These are phyloP conservation scores for Coregonus suidteri DNA, from an alignment of 2,797 vertebrate species.

Conservation along the genomic window DNA sequence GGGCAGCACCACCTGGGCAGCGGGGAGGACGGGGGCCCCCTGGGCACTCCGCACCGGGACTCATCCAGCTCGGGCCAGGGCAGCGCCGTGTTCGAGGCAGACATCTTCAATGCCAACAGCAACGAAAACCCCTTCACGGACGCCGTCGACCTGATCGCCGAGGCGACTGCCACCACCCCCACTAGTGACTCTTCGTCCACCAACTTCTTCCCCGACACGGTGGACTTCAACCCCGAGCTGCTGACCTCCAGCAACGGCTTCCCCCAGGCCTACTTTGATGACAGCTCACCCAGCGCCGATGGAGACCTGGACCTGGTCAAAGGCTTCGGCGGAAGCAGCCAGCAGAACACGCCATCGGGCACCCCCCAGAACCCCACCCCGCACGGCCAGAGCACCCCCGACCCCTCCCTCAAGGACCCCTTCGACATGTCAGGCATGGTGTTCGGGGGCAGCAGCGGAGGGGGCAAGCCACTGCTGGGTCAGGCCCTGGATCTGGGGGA, in stretches of 20 bases:
- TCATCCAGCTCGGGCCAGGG: constrained; percentile 97
- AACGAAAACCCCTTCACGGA: constrained; percentile 95
- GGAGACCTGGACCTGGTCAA: constrained; percentile 93
- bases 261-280: constrained; percentile 90
- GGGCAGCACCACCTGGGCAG: constrained; percentile 73
- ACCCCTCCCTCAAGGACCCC: constrained; percentile 82
- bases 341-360: constrained; percentile 82
- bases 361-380: constrained; percentile 79
- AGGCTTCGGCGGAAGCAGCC: constrained; percentile 85
- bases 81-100: constrained; percentile 92
- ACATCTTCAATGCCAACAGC: constrained; percentile 92
- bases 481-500: constrained; percentile 87
- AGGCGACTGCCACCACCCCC: constrained; percentile 88
- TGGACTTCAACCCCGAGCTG: constrained; percentile 95
- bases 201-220: constrained; percentile 92
- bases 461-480: constrained; percentile 76
- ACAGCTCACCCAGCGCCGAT: constrained; percentile 94
- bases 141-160: constrained; percentile 92
- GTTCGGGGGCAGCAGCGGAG: constrained; percentile 82
- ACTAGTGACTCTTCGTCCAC: constrained; percentile 94
- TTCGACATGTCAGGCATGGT: constrained; percentile 90
- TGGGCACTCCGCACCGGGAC: constrained; percentile 94
- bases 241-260: constrained; percentile 86
- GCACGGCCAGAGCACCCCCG: constrained; percentile 79
- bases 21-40: constrained; percentile 75